Evolutionary conservation across 2,797 vertebrate genomes (phyloP), one percentile per base, ranked within the genome.

Genomic region (Artibeus lituratus): DNA sequence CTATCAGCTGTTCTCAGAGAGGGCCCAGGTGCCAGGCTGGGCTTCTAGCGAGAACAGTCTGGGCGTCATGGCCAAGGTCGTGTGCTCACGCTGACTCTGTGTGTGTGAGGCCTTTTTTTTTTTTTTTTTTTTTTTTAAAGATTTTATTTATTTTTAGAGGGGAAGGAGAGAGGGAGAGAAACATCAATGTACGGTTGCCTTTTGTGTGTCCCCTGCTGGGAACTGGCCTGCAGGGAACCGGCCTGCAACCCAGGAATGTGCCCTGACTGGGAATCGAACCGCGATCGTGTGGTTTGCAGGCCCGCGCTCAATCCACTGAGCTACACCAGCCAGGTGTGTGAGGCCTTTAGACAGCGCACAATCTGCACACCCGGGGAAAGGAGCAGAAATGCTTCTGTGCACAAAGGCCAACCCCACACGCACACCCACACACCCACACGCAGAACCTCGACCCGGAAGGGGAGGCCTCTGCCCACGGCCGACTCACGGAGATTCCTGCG

Each of bases 31-130:
- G 10, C 47, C 39, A 57, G 70, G 73, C 21, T 10, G 57, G 8
- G 8, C 35, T 35, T 35, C 37, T 3, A 4, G n/a, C 7, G 7
- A 10, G 19, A 2, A 2, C 1, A 1, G 53, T 29, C 18, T 15
- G 32, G 24, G 62, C 0, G 5, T 24, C 11, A 1, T 0, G 1
- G 65, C 53, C n/a, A 59, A 37, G 62, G 49, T 65, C 5, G 2
- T 2, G 59, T 6, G 12, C 18, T 15, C 3, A 42, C 5, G 7
- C 24, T 29, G 26, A 18, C 42, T 67, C 16, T 4, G 24, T 7
- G 1, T 15, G 14, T 8, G 70, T 29, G 70, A 44, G 70, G 70
- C 39, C 70, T 11, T 72, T n/a, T n/a, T n/a, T n/a, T n/a, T n/a
- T n/a, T n/a, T n/a, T n/a, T n/a, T n/a, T n/a, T n/a, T n/a, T n/a